Percentiles rank a stretch among this genome's conserved stretches.
Evolutionary conservation across 37 sponge, comb jelly and placozoan genomes (phyloP).

Genomic region (Spongilla lacustris): DNA sequence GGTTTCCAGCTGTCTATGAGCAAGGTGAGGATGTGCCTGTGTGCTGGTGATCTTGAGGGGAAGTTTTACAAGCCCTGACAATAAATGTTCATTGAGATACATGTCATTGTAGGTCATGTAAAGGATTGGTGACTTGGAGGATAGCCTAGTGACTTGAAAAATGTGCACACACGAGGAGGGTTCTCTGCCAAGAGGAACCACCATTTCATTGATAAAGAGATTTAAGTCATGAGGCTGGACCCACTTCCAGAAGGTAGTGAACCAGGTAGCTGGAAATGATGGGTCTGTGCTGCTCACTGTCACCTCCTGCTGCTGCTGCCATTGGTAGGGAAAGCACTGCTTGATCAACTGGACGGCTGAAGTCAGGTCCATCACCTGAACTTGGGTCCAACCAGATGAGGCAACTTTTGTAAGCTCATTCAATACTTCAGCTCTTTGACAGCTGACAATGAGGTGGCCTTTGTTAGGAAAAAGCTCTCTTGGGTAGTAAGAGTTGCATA

Average conservation of each 20-base stretch:
- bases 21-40: background rate
- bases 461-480: conserved; percentile 39
- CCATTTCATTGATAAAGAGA: background rate
- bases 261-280: conserved; percentile 17
- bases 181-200: conserved; percentile 30
- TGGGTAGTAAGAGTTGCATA: conserved; percentile 44
- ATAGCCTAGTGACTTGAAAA: conserved; percentile 4
- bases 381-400: conserved; percentile 11
- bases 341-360: conserved; percentile 8
- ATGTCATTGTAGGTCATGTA: background rate
- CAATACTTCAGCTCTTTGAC: conserved; percentile 1
- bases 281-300: background rate
- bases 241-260: conserved; percentile 56
- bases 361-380: background rate
- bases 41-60: background rate
- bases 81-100: background rate
- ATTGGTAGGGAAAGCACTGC: conserved; percentile 11
- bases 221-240: conserved; percentile 6
- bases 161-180: background rate
- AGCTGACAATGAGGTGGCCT: conserved; percentile 19
- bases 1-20: background rate
- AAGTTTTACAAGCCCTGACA: background rate
- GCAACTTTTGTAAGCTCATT: conserved; percentile 18
- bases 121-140: background rate
- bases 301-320: background rate